Percentiles rank a stretch among this genome's conserved stretches.
These are phyloP conservation scores for Oncorhynchus clarkii DNA, from an alignment of 2,113 vertebrate species.

Conservation along the genomic window DNA sequence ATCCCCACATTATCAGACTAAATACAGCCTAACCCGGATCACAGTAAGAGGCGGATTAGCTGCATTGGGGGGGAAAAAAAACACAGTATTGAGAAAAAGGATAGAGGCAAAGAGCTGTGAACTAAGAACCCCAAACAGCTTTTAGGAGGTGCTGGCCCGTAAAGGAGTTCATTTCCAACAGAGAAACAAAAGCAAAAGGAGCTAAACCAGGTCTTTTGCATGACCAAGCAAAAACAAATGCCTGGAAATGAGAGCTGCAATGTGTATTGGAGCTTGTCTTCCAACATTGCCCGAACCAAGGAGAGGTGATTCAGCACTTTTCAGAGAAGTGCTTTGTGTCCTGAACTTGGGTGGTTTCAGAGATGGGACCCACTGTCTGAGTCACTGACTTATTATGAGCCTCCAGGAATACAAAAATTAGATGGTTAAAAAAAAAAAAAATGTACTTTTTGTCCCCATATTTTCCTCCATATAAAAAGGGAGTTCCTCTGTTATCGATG, in stretches of 20 bases:
- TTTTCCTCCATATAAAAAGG: no score
- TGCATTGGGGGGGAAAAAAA: no score
- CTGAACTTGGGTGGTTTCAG: not conserved
- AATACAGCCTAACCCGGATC: no score
- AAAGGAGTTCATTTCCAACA: not conserved
- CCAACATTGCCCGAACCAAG: not conserved
- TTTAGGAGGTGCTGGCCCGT: not conserved
- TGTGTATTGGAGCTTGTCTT: not conserved
- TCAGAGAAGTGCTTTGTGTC: not conserved
- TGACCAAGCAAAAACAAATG: not conserved
- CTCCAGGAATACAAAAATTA: no score
- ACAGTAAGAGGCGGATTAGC: no score
- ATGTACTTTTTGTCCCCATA: no score
- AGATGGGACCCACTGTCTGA: not conserved
- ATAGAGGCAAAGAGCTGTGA: no score
- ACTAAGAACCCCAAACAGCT: no score
- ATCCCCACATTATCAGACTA: no score
- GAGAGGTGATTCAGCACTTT: not conserved
- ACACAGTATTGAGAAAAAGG: not conserved
- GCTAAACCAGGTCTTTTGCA: not conserved
- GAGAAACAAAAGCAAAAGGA: not conserved
- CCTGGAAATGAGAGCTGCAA: not conserved
- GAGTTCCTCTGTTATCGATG: no score
- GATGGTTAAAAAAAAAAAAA: no score
- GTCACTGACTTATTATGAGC: no score